phyloP scores from a whole-genome alignment of 2,888 invertebrate species.

The Tanytarsus gracilentus region DNA sequence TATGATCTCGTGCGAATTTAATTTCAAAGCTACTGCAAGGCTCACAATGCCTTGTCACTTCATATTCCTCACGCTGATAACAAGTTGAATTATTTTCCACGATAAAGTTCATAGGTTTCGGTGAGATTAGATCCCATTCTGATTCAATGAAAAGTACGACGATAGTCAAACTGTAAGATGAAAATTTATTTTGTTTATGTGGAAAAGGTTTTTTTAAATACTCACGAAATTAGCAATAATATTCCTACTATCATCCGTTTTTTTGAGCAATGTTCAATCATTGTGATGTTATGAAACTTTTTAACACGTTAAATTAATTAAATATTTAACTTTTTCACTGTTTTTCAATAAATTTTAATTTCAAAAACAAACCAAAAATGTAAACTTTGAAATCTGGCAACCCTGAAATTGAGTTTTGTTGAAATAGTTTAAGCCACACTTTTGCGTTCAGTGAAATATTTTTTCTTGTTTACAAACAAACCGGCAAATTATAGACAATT shows the following conservation, averaged over 20 bases:
- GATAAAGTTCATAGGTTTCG: slow-evolving; percentile 55
- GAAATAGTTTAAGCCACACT: not conserved
- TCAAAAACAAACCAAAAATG: no score
- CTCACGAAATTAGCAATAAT: slow-evolving; percentile 64
- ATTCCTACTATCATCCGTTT: slow-evolving; percentile 75
- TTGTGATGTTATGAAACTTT: no score
- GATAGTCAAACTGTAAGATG: slow-evolving; percentile 61
- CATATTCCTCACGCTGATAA: slow-evolving; percentile 61
- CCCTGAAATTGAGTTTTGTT: no score
- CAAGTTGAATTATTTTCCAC: slow-evolving; percentile 73
- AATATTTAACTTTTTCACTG: no score
- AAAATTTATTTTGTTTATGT: slow-evolving; percentile 30
- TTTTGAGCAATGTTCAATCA: slow-evolving; percentile 79
- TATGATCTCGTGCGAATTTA: slow-evolving; percentile 45
- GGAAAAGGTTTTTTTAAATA: not conserved
- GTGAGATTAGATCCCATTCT: slow-evolving; percentile 52
- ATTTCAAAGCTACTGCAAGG: slow-evolving; percentile 53
- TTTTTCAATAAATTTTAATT: no score
- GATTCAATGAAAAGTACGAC: slow-evolving; percentile 76
- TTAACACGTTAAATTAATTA: no score
- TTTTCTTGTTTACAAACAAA: not conserved
- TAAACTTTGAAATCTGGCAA: no score
- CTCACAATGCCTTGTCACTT: slow-evolving; percentile 67
- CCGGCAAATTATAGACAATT: not conserved
- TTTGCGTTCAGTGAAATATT: not conserved